Evolutionary conservation across 1,140 invertebrate genomes (phyloP), one percentile per base, ranked within the genome.

Genomic region (Epicauta chinensis): DNA sequence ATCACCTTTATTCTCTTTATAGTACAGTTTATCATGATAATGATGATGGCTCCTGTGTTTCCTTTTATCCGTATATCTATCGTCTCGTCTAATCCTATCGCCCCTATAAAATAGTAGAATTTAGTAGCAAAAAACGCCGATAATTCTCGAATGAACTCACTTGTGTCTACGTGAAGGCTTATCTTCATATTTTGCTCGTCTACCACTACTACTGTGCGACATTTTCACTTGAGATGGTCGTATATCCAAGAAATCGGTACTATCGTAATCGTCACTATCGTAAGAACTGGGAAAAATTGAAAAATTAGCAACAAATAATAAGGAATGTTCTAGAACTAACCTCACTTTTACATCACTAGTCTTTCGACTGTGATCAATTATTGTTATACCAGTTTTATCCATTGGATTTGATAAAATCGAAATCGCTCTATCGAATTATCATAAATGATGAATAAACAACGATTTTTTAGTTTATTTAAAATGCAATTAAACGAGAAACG

Each of bases 151-250:
- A 53, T 80, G 74, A 61, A 73, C 71, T 30, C 71, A 62, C 54
- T 78, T 75, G 62, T 73, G 73, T 59, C 63, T 49, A n/a, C 66
- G 66, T 66, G 74, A 56, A 55, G 62, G 46, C 49, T 62, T 62
- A 45, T 65, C 62, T 39, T 64, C 60, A 10, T 58, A 53, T 59
- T 23, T 23, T 23, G 4, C 23, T 5, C 23, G 4, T 5, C 23
- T 3, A 7, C 77, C 71, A 60, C 78, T 75, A 35, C 81, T 79
- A 31, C 70, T 72, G 55, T 75, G 77, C 36, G 76, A 74, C 54
- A 74, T 72, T 68, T 90, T 89, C 9, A 67, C 83, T 69, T 93
- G 91, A 7, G 91, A 91, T 30, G 91, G 91, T 74, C 93, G 92
- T 51, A 95, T 95, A 58, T 91, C 85, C 60, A 95, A 73, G 2